These are phyloP conservation scores for Erythrolamprus reginae DNA, from an alignment of 2,113 vertebrate species.

Conservation along the genomic window DNA sequence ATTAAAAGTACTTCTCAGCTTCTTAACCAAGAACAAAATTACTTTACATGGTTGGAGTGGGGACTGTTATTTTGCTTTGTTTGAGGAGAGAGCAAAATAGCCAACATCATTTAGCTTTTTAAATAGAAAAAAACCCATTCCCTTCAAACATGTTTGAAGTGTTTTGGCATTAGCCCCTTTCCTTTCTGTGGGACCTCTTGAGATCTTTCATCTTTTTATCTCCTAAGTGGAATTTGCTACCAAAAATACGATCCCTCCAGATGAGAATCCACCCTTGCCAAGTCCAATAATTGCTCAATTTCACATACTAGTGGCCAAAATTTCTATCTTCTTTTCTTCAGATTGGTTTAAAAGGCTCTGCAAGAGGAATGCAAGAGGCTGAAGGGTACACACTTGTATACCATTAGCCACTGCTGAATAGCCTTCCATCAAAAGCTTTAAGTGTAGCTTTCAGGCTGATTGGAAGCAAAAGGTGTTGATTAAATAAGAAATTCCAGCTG, in stretches of 20 bases:
- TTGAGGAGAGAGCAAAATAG: neutral
- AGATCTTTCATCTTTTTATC: neutral
- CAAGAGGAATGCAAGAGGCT: neutral
- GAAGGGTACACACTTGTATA: neutral
- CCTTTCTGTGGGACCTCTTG: neutral
- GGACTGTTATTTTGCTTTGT: neutral
- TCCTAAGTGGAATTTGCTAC: neutral
- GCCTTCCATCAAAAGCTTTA: slow-evolving; percentile 16
- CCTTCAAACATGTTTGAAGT: neutral
- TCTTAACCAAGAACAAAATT: neutral
- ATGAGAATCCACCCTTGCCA: neutral
- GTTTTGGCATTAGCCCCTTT: neutral
- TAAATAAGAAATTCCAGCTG: slow-evolving; percentile 22
- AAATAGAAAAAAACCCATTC: neutral
- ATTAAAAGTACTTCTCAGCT: neutral
- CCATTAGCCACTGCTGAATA: slow-evolving; percentile 8
- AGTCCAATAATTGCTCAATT: neutral
- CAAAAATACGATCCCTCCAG: neutral
- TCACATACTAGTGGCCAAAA: neutral
- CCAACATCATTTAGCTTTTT: neutral
- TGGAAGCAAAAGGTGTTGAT: slow-evolving; percentile 23
- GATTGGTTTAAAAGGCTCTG: slow-evolving; percentile 1
- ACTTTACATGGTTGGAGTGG: neutral
- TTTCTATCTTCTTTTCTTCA: neutral
- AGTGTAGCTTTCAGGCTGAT: slow-evolving; percentile 2